A percentile compares a stretch with the other conserved stretches of the same genome.
phyloP scores from a whole-genome alignment of 2,113 vertebrate genomes.

The Pontoporia blainvillei region DNA sequence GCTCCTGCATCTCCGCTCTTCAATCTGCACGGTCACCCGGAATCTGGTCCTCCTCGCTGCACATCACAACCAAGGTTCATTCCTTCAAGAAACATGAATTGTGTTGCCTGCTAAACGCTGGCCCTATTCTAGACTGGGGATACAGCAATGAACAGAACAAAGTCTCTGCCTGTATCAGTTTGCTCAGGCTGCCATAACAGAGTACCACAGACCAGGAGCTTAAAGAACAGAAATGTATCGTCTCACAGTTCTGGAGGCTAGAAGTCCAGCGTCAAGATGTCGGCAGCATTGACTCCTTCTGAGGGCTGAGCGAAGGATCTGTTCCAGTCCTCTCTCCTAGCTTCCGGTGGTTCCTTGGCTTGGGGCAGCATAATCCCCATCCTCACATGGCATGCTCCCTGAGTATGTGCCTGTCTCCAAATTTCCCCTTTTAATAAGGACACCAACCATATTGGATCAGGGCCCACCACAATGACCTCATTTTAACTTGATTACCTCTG shows the following conservation, averaged over 20 bases:
- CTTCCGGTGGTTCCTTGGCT: background rate
- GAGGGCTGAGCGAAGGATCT: background rate
- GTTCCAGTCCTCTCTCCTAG: background rate
- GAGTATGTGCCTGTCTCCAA: background rate
- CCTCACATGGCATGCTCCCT: background rate
- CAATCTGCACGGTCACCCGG: accelerated
- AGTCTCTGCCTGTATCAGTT: background rate
- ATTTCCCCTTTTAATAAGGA: background rate
- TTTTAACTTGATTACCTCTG: background rate
- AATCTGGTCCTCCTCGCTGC: background rate
- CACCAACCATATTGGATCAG: background rate
- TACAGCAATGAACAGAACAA: background rate
- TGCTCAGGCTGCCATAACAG: background rate
- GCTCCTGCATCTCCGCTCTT: background rate
- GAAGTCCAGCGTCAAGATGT: background rate
- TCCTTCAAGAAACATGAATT: background rate
- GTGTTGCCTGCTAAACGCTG: background rate
- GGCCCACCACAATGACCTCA: background rate
- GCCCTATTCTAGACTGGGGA: background rate
- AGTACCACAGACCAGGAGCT: background rate
- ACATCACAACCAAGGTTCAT: background rate
- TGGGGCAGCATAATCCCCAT: accelerated
- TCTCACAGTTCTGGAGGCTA: background rate
- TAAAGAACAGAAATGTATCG: background rate
- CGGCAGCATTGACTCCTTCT: background rate